A percentile compares a stretch with the other conserved stretches of the same genome.
phyloP scores from a whole-genome alignment of 2,797 vertebrate genomes.

The Sparus aurata region DNA sequence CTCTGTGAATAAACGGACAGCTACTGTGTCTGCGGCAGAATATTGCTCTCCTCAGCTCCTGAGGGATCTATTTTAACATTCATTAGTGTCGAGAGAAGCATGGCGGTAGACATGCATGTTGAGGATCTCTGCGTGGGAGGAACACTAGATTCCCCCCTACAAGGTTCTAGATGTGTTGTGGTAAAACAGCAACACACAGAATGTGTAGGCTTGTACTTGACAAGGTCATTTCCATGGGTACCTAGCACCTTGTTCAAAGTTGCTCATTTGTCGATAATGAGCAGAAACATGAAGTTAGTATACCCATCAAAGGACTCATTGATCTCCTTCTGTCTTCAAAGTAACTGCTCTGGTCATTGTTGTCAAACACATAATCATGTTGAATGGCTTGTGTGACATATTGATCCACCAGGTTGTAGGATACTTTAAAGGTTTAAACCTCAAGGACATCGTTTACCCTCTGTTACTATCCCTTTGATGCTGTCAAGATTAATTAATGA shows the following conservation, averaged over 20 bases:
- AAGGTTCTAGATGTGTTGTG: neutral
- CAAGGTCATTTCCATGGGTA: neutral
- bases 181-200: neutral
- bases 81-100: constrained; percentile 4
- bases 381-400: neutral
- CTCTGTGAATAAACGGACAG: neutral
- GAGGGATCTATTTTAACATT: constrained; percentile 9
- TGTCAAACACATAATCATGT: neutral
- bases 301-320: constrained; percentile 6
- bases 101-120: neutral
- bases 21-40: neutral
- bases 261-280: constrained; percentile 1
- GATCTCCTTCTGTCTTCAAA: constrained; percentile 14
- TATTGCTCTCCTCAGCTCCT: neutral
- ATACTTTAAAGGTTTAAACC: constrained; percentile 6
- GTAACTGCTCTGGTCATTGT: constrained; percentile 12
- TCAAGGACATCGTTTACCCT: neutral
- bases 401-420: neutral
- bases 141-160: neutral
- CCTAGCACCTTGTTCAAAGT: neutral
- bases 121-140: constrained; percentile 15
- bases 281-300: neutral
- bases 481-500: neutral
- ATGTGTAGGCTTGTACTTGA: neutral
- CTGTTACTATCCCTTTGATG: neutral